Evolutionary conservation across 2,113 vertebrate genomes (phyloP).

Genomic region (Pelecanus crispus): DNA sequence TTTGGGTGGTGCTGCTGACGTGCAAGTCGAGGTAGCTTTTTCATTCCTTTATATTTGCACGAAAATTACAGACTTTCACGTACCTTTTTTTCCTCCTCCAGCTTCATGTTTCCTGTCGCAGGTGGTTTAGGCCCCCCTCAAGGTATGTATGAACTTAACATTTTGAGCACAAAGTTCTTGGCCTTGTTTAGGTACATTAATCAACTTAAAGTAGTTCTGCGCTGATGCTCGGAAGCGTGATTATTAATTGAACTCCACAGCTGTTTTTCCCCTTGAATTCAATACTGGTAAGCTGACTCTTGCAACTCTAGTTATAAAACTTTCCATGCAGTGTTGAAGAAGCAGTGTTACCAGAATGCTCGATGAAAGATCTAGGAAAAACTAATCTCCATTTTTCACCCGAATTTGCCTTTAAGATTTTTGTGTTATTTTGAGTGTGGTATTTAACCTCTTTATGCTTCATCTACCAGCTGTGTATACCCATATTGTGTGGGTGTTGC

Average conservation of each 20-base stretch:
- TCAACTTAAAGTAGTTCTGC: not conserved
- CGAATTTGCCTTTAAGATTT: not conserved
- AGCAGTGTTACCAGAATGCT: not conserved
- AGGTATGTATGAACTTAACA: constrained; percentile 74
- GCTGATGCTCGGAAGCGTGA: not conserved
- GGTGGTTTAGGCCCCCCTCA: constrained; percentile 87
- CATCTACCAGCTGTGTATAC: constrained; percentile 24
- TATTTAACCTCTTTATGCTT: constrained; percentile 42
- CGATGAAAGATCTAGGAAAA: not conserved
- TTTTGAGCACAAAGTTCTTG: not conserved
- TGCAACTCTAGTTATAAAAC: not conserved
- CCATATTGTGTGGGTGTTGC: constrained; percentile 28
- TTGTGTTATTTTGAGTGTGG: not conserved
- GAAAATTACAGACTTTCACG: not conserved
- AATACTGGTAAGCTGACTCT: not conserved
- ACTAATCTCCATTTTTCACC: not conserved
- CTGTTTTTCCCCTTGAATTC: not conserved
- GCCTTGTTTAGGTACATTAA: not conserved
- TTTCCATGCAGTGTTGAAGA: not conserved
- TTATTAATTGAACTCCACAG: not conserved
- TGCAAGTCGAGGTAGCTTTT: not conserved
- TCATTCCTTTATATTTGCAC: accelerated
- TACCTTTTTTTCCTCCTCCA: constrained; percentile 58
- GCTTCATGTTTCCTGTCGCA: constrained; percentile 94
- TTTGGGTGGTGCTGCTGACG: not conserved